Evolutionary conservation across 2,113 vertebrate species (phyloP).

Genomic region (Lutjanus erythropterus): DNA sequence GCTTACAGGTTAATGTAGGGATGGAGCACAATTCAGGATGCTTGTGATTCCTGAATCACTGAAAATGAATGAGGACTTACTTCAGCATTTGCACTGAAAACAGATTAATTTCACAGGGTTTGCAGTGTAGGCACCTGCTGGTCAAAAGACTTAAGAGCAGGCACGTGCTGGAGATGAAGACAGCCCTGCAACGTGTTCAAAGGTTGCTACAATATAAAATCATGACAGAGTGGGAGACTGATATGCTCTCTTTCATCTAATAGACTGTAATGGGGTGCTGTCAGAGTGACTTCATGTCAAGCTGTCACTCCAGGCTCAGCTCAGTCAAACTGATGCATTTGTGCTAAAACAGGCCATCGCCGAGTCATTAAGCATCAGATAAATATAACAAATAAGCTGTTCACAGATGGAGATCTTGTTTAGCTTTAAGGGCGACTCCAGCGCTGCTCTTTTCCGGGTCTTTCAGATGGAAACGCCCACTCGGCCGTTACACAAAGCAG

Average conservation of each 20-base stretch:
- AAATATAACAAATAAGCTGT: conserved; percentile 2
- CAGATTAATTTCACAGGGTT: not conserved
- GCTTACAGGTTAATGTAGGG: not conserved
- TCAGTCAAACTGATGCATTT: conserved; percentile 38
- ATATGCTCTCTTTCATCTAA: conserved; percentile 51
- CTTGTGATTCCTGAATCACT: not conserved
- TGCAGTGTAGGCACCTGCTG: not conserved
- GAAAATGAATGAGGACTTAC: not conserved
- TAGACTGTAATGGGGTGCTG: conserved; percentile 37
- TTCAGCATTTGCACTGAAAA: not conserved
- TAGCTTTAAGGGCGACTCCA: no score
- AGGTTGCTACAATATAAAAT: conserved; percentile 26
- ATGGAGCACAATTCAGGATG: not conserved
- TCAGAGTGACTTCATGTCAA: conserved; percentile 53
- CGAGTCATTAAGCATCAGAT: not conserved
- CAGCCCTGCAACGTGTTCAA: conserved; percentile 14
- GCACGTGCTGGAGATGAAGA: conserved; percentile 5
- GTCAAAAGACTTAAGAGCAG: not conserved
- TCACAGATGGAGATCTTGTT: conserved; percentile 5
- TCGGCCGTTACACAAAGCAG: no score
- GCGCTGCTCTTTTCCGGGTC: no score
- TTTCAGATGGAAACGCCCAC: no score
- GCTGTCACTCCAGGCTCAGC: conserved; percentile 33
- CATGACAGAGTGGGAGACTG: conserved; percentile 14
- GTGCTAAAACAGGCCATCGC: not conserved